Percentiles rank a stretch among this genome's conserved stretches.
These are phyloP conservation scores for Sylvietta virens DNA, from an alignment of 2,113 vertebrate genomes.

Conservation along the genomic window DNA sequence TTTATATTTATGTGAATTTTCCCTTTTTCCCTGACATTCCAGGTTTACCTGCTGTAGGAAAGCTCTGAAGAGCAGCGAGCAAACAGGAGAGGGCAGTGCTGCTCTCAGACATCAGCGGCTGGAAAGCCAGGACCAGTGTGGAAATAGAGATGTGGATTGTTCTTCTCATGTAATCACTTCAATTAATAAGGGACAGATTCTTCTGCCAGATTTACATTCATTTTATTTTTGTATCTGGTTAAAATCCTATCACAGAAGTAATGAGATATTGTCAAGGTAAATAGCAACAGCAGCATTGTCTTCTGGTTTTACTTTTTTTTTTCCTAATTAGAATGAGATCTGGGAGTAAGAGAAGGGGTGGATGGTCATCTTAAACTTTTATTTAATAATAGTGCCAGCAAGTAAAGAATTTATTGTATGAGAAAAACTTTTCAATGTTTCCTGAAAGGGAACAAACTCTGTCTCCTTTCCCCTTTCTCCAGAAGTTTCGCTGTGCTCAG, in stretches of 20 bases:
- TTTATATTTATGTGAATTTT: not conserved
- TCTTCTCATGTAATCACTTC: not conserved
- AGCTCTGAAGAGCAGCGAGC: not conserved
- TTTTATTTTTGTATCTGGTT: not conserved
- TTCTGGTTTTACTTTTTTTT: not conserved
- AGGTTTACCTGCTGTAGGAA: not conserved
- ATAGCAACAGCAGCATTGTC: not conserved
- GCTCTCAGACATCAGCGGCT: not conserved
- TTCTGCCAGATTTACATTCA: not conserved
- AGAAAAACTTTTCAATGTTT: not conserved
- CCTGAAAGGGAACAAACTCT: not conserved
- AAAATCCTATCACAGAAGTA: not conserved
- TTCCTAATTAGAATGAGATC: not conserved
- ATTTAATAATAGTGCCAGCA: not conserved
- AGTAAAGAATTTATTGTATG: not conserved
- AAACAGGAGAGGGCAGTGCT: constrained; percentile 26
- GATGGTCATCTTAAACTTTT: not conserved
- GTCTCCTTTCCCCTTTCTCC: not conserved
- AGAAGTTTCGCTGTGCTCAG: not conserved
- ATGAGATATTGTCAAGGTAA: not conserved
- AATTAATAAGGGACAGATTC: not conserved
- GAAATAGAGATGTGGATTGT: not conserved
- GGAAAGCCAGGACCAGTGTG: rapidly evolving
- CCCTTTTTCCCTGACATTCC: rapidly evolving
- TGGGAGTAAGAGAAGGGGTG: not conserved